Evolutionary conservation across 2,113 vertebrate genomes (phyloP), one percentile per base, ranked within the genome.

Genomic region (Rostratula benghalensis): DNA sequence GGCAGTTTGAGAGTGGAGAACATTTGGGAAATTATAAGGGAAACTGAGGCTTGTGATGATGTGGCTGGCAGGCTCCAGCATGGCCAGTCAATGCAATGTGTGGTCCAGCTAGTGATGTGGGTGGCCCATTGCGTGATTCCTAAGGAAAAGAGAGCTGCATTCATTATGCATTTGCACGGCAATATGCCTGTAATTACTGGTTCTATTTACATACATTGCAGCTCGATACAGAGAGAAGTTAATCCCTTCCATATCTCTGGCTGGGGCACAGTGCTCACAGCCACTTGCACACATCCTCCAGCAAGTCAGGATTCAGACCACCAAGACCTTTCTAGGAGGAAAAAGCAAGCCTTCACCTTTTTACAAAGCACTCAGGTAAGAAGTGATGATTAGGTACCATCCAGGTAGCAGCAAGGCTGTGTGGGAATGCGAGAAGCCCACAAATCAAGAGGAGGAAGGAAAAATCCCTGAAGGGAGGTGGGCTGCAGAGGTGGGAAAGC

Each of bases 231-330:
- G 68, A 41, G 25, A 43, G 71, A 53, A 46, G 54, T 18, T 45
- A 74, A 4, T 14, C 13, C 45, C 27, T 65, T 86, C 43, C 16
- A 19, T 20, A 24, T 35, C 28, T 63, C 1, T 3, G n/a, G 24
- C 74, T 91, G 77, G 50, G 57, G 16, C 68, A 56, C 48, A 75
- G 16, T 0, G 2, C 60, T 87, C 25, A 14, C 54, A 54, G 41
- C 20, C 3, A 0, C 5, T 12, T 12, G 33, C 10, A 24, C 2
- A 0, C 23, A 46, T 33, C 75, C 45, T 77, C 57, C 2, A 1
- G 35, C 31, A 10, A 33, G 33, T 20, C 75, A 30, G 13, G n/a
- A 33, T 51, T 67, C 61, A 63, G 57, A 61, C 9, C 50, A 74
- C 21, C 50, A 65, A 22, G 35, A 22, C 19, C 51, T 19, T 67